Conservation (phyloP, 2,888 invertebrate genomes). For the Leptinotarsa haldemani region DNA sequence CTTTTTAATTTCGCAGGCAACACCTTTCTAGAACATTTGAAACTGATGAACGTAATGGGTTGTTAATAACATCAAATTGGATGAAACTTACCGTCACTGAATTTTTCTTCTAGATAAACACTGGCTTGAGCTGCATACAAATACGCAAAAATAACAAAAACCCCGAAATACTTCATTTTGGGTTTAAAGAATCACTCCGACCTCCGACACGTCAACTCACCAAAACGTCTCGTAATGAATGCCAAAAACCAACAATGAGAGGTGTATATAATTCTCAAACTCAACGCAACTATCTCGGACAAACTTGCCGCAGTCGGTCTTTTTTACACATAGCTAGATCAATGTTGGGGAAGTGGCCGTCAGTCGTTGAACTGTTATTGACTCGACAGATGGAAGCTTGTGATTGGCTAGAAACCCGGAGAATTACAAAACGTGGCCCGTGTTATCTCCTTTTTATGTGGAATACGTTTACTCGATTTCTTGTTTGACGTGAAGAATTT, state of each 20-base stretch:
- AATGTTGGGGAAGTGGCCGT: slow-evolving; percentile 32
- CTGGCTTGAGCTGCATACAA: slow-evolving; percentile 75
- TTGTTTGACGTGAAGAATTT: slow-evolving; percentile 45
- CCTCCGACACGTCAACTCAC: slow-evolving; percentile 56
- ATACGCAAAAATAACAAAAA: slow-evolving; percentile 66
- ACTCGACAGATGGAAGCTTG: slow-evolving; percentile 65
- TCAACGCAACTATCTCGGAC: slow-evolving; percentile 48
- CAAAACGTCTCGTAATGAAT: slow-evolving; percentile 54
- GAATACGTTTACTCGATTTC: too few species aligned
- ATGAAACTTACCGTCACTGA: slow-evolving; percentile 79
- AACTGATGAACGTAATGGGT: slow-evolving; percentile 27
- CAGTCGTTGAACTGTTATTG: slow-evolving; percentile 51
- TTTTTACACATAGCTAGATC: slow-evolving; percentile 40
- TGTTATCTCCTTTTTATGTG: slow-evolving; percentile 27
- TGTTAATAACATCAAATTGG: slow-evolving; percentile 25
- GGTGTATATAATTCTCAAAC: slow-evolving; percentile 47
- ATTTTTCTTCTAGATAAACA: slow-evolving; percentile 83
- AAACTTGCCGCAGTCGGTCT: slow-evolving; percentile 34
- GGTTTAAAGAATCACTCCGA: slow-evolving; percentile 50
- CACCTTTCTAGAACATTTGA: slow-evolving; percentile 17
- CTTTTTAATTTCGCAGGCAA: neutral
- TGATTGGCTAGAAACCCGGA: slow-evolving; percentile 57
- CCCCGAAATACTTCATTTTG: slow-evolving; percentile 65
- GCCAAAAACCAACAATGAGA: slow-evolving; percentile 55
- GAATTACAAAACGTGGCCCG: slow-evolving; percentile 42